These are phyloP conservation scores for Xyliphius kryptos DNA, from an alignment of 2,113 vertebrate species.

Conservation along the genomic window DNA sequence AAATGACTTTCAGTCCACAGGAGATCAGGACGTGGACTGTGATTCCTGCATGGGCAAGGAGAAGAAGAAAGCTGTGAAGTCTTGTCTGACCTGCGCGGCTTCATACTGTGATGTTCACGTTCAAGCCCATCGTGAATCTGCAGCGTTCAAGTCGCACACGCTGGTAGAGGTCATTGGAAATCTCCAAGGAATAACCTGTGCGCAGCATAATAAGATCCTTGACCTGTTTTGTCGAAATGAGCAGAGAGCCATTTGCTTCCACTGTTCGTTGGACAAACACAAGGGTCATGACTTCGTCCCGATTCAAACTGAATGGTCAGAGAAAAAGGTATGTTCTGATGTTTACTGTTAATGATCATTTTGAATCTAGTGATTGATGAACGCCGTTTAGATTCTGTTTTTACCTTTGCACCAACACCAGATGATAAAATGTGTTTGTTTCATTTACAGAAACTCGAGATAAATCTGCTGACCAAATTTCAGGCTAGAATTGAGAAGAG, in stretches of 20 bases:
- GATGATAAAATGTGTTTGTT: background rate
- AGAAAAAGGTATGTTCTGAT: conserved; percentile 5
- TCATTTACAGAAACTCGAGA: conserved; percentile 9
- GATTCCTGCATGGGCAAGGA: conserved; percentile 75
- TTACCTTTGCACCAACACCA: no score
- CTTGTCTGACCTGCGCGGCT: conserved; percentile 75
- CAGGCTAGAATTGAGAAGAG: conserved; percentile 2
- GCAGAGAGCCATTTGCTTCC: conserved; percentile 16
- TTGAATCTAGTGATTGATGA: no score
- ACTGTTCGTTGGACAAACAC: conserved; percentile 17
- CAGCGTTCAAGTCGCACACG: conserved; percentile 71
- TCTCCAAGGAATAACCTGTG: conserved; percentile 25
- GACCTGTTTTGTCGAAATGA: conserved; percentile 28
- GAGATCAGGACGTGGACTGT: conserved; percentile 50
- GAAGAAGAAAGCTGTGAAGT: conserved; percentile 73
- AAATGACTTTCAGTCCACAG: conserved; percentile 15
- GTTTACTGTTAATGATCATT: no score
- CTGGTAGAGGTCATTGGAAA: conserved; percentile 53
- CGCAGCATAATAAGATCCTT: conserved; percentile 1
- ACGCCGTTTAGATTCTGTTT: no score
- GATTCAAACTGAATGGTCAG: background rate
- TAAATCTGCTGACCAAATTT: background rate
- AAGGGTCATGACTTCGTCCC: conserved; percentile 10
- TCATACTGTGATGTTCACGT: conserved; percentile 75
- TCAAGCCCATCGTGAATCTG: conserved; percentile 70